Evolutionary conservation across 1,140 invertebrate species (phyloP), one percentile per base, ranked within the genome.

Genomic region (Heterodera schachtii): DNA sequence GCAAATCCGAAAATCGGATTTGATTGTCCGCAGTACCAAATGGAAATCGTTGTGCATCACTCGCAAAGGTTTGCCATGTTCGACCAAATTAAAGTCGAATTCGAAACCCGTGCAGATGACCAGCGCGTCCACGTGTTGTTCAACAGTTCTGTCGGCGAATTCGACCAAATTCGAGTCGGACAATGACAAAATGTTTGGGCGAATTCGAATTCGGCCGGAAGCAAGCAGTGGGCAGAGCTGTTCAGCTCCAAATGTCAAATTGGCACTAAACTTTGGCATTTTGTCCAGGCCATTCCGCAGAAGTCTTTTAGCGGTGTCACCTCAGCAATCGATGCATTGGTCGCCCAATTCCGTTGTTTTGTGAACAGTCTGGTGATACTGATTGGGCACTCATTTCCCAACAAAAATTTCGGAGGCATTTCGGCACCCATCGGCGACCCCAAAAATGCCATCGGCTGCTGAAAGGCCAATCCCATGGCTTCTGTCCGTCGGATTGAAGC

Each of bases 31-130:
- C 41, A 49, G 6, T 21, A 76, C 75, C 44, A 83, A 52, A 41
- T 83, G 70, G 49, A 83, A 77, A 46, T 83, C 82, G 64, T 83
- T 79, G 47, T 83, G 43, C 41, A 69, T 43, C n/a, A 76, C 70
- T 31, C 52, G 5, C 46, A 83, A 43, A 49, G 82, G 41, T 52
- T 70, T 60, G 3, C 82, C 82, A 11, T 83, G 41, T 52, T 83
- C 82, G 49, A 83, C 57, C 46, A 83, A 46, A 7, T 41, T 31
- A 44, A 78, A 83, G 66, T 79, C 60, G 70, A 83, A 83, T 19
- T 70, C 67, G 70, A 79, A 83, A 31, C 80, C 80, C 47, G 80
- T 81, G 49, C 73, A 77, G 44, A 81, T 44, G 41, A 79, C 46
- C 57, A 81, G 16, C 47, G 66, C 43, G 75, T 81, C 80, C n/a